Evolutionary conservation across 92 coral and sea anemone genomes (phyloP).

Genomic region (Phenganax marumi): DNA sequence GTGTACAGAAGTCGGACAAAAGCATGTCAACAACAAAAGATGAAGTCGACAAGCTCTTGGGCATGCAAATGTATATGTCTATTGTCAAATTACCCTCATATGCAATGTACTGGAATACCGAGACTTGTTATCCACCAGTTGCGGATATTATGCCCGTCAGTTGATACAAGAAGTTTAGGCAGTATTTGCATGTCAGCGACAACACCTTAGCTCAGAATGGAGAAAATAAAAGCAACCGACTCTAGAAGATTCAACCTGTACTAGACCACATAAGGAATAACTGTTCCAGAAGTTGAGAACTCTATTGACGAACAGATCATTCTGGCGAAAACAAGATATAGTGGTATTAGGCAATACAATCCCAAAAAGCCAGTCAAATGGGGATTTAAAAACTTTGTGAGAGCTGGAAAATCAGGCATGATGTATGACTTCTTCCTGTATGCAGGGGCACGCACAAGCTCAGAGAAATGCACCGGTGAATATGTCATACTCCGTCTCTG

Average conservation of each 20-base stretch:
- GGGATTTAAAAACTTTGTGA: conserved; percentile 19
- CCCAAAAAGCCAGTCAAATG: conserved; percentile 17
- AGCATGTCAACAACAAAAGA: neutral
- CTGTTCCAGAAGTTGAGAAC: neutral
- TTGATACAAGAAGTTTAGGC: conserved; percentile 2
- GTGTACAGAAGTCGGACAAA: neutral
- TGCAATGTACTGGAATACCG: conserved; percentile 1
- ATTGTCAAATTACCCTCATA: neutral
- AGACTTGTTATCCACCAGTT: neutral
- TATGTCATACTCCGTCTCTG: conserved; percentile 20
- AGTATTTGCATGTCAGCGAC: neutral
- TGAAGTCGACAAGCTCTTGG: neutral
- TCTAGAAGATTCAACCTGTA: conserved; percentile 8
- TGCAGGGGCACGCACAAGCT: neutral
- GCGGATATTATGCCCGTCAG: neutral
- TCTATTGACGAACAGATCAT: neutral
- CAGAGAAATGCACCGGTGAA: conserved; percentile 13
- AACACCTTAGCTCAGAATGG: neutral
- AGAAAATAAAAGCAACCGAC: neutral
- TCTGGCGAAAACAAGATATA: conserved; percentile 12
- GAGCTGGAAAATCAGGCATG: conserved; percentile 16
- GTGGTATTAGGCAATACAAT: conserved; percentile 12
- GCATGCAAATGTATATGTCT: conserved; percentile 10
- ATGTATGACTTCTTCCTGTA: conserved; percentile 35
- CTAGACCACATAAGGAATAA: neutral